A percentile compares a stretch with the other conserved stretches of the same genome.
Conservation (phyloP, 2,888 invertebrate species). For the Volucella inanis region DNA sequence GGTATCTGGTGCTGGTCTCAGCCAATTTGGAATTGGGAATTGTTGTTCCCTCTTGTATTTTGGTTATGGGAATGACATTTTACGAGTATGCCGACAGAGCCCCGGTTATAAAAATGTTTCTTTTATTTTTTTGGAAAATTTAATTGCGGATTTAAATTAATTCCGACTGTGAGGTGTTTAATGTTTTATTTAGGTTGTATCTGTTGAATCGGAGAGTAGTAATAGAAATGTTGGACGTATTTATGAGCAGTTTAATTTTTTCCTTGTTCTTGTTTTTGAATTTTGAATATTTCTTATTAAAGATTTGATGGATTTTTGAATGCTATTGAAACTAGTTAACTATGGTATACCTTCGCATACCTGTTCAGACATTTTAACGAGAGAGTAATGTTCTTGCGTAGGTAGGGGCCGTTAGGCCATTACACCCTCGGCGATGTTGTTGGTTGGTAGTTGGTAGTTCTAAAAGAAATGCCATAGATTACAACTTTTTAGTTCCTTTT, state of each 20-base stretch:
- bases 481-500: too few relatives aligned
- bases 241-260: not conserved
- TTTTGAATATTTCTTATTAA: not conserved
- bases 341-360: too few relatives aligned
- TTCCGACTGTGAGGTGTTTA: not conserved
- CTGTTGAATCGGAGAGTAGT: not conserved
- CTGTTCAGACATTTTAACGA: too few relatives aligned
- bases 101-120: not conserved
- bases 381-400: too few relatives aligned
- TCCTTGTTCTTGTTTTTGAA: not conserved
- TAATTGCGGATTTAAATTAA: conserved; percentile 40
- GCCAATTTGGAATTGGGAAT: conserved; percentile 1
- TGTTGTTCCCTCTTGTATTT: not conserved
- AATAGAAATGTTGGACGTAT: not conserved
- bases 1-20: conserved; percentile 23
- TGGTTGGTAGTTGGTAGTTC: too few relatives aligned
- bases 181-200: conserved; percentile 23
- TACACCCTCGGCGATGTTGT: too few relatives aligned
- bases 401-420: too few relatives aligned
- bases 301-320: not conserved
- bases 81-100: not conserved
- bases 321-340: too few relatives aligned
- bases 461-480: too few relatives aligned
- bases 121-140: conserved; percentile 16
- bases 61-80: not conserved